Conservation (phyloP, 2,888 invertebrate species). For the Caenorhabditis sulstoni region DNA sequence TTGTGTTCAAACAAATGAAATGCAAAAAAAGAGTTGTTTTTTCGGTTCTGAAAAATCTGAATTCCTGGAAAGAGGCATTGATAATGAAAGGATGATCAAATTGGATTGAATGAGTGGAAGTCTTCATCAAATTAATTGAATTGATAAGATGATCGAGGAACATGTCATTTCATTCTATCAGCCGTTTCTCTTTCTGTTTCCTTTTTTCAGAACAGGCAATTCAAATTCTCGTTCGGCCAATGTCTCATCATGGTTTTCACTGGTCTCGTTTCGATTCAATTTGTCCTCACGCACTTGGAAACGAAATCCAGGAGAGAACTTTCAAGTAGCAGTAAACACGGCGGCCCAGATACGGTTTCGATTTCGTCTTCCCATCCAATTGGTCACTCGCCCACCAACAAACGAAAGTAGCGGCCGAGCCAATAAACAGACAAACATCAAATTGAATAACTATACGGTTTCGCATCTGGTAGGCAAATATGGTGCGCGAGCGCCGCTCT, state of each 20-base stretch:
- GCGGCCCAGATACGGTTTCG: slow-evolving; percentile 43
- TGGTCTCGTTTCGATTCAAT: neutral
- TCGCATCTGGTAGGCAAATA: slow-evolving; percentile 61
- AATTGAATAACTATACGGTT: slow-evolving; percentile 63
- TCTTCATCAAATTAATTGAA: neutral
- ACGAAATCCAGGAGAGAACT: slow-evolving; percentile 35
- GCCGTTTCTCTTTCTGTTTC: neutral
- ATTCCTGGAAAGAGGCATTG: neutral
- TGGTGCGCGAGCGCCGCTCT: slow-evolving; percentile 25
- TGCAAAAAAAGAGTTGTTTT: neutral
- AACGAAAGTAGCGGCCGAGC: slow-evolving; percentile 57
- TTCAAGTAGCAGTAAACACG: slow-evolving; percentile 57
- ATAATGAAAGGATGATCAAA: neutral
- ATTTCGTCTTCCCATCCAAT: slow-evolving; percentile 47
- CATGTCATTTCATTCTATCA: neutral
- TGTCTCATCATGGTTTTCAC: slow-evolving; percentile 1
- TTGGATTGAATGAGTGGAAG: neutral
- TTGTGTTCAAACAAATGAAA: too few species aligned
- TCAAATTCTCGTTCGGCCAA: neutral
- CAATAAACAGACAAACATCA: slow-evolving; percentile 58
- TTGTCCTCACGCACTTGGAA: slow-evolving; percentile 28
- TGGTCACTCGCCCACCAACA: slow-evolving; percentile 60
- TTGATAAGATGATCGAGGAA: neutral
- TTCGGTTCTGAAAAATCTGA: neutral
- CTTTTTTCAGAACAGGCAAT: neutral